A percentile compares a stretch with the other conserved stretches of the same genome.
Evolutionary conservation across 2,888 invertebrate species (phyloP).

Genomic region (Tortrix viridana): DNA sequence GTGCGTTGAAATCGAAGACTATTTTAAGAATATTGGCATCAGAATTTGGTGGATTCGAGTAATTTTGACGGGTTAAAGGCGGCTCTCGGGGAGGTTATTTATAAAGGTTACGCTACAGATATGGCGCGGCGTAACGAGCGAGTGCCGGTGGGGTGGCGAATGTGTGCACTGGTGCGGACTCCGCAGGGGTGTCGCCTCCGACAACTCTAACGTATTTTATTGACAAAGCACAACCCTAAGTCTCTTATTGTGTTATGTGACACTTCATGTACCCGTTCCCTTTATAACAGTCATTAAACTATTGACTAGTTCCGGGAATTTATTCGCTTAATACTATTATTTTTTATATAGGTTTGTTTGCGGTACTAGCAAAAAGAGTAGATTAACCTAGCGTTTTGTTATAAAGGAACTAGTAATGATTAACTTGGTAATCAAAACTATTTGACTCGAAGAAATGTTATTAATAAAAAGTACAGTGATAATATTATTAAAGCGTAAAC

Average conservation of each 20-base stretch:
- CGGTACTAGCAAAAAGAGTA: constrained; percentile 15
- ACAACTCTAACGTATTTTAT: constrained; percentile 69
- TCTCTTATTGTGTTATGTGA: constrained; percentile 69
- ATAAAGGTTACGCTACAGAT: constrained; percentile 29
- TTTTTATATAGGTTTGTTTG: constrained; percentile 19
- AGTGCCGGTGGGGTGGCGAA: constrained; percentile 56
- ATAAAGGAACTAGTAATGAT: neutral
- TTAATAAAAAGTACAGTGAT: constrained; percentile 18
- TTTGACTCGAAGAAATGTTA: constrained; percentile 1
- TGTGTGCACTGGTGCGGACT: constrained; percentile 53
- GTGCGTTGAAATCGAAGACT: constrained; percentile 28
- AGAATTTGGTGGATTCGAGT: constrained; percentile 21
- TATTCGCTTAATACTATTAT: constrained; percentile 16
- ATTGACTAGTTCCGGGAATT: constrained; percentile 18
- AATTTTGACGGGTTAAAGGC: constrained; percentile 23
- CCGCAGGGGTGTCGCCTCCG: constrained; percentile 67
- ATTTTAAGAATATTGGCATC: constrained; percentile 20
- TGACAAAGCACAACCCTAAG: constrained; percentile 72
- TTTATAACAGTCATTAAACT: constrained; percentile 40
- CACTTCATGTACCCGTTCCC: constrained; percentile 73
- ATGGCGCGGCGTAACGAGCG: constrained; percentile 57
- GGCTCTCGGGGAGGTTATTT: constrained; percentile 21
- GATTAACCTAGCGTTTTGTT: constrained; percentile 4
- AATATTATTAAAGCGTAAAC: constrained; percentile 23
- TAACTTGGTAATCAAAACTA: constrained; percentile 10